phyloP scores from a whole-genome alignment of 2,113 vertebrate genomes.

The Dromiciops gliroides region DNA sequence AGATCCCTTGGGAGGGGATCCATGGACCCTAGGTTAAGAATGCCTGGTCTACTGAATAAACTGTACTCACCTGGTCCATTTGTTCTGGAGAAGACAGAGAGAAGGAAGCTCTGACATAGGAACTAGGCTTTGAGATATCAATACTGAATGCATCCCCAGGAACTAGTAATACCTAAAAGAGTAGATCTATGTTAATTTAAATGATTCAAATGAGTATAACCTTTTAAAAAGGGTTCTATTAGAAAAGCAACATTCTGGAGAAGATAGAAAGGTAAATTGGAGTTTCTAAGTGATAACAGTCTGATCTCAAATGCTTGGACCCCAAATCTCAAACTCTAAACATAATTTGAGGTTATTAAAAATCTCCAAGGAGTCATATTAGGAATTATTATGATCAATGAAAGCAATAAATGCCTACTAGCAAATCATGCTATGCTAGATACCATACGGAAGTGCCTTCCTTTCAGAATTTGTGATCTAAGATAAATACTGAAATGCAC shows the following conservation, averaged over 20 bases:
- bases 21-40: not conserved
- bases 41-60: not conserved
- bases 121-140: conserved; percentile 85
- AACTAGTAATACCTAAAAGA: conserved; percentile 90
- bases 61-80: conserved; percentile 88
- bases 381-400: not conserved
- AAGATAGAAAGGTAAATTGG: not conserved
- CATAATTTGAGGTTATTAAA: not conserved
- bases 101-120: conserved; percentile 92
- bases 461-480: not conserved
- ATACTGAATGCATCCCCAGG: conserved; percentile 91
- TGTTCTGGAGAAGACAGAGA: conserved; percentile 90
- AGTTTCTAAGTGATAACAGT: not conserved
- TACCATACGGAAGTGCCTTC: not conserved
- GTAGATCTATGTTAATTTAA: not conserved
- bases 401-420: not conserved
- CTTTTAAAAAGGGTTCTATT: not conserved
- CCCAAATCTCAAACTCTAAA: not conserved
- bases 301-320: not conserved
- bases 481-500: not conserved
- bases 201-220: not conserved
- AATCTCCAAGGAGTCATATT: not conserved
- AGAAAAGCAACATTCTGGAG: not conserved
- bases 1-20: not conserved
- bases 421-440: not conserved